Evolutionary conservation across 2,888 invertebrate species (phyloP), one percentile per base, ranked within the genome.

Genomic region (Catocala fraxini): DNA sequence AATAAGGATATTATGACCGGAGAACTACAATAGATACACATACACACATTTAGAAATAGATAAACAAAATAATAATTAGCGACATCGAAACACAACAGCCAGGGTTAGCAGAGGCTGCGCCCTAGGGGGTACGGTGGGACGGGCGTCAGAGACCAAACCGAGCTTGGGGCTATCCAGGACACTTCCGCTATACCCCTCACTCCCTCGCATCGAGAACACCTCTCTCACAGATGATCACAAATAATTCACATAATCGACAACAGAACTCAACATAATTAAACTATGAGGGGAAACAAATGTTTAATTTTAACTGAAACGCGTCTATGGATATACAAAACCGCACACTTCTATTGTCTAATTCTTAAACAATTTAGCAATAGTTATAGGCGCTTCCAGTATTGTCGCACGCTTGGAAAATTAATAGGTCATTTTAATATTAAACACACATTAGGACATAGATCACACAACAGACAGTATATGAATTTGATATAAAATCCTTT

Each of bases 151-250:
- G 88, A 88, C 89, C 90, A 87, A 89, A 90, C 92, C 91, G 91
- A 91, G 90, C 86, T 89, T 80, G 91, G 93, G 91, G 90, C 90
- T 90, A 89, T 90, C 91, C 90, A 88, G 84, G 91, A 92, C 92
- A 93, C 92, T 90, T 91, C 91, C 91, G 92, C 93, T 91, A 91
- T 92, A 93, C 93, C 93, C 93, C 93, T 91, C 93, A 92, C 93
- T 93, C 93, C 92, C 93, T 92, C 92, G 91, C 90, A 93, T 93
- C 93, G 93, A 93, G 93, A 93, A 94, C 93, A 94, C 93, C 93
- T 93, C 93, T 93, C 93, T 93, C 93, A 93, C 93, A 93, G 88
- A 92, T 92, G 89, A 91, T 91, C 88, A 92, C 89, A 94, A 92
- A 91, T 91, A 89, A 91, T 90, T 76, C 87, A 90, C 84, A 89